A percentile compares a stretch with the other conserved stretches of the same genome.
These are phyloP conservation scores for Catajapyx aquilonaris DNA, from an alignment of 1,140 invertebrate genomes.

Conservation along the genomic window DNA sequence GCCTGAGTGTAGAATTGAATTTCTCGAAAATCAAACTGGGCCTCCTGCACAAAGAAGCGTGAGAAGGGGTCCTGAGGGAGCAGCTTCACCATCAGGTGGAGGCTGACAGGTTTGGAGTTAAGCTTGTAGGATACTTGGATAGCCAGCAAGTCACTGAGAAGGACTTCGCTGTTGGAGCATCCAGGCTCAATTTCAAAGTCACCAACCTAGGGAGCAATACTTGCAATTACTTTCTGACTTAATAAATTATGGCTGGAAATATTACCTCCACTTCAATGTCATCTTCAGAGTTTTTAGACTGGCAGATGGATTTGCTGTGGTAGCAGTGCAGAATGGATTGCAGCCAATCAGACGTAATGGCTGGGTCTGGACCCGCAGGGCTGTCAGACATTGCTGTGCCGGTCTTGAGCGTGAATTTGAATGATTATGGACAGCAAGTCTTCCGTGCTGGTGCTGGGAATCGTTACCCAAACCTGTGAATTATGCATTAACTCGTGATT, in stretches of 20 bases:
- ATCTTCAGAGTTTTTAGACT: no score
- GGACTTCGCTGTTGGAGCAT: conserved; percentile 31
- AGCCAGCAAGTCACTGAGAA: conserved; percentile 36
- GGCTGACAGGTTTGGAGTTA: conserved; percentile 5
- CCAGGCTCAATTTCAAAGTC: conserved; percentile 28
- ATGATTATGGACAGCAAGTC: no score
- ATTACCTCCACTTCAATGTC: no score
- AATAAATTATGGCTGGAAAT: no score
- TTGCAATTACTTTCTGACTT: conserved; percentile 3
- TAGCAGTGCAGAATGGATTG: not conserved
- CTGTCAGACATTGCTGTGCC: not conserved
- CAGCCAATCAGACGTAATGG: not conserved
- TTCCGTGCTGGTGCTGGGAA: no score
- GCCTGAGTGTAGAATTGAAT: conserved; percentile 64
- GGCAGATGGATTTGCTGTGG: not conserved
- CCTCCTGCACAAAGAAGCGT: conserved; percentile 51
- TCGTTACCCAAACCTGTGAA: no score
- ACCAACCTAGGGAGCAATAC: not conserved
- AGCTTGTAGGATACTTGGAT: conserved; percentile 28
- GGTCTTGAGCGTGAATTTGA: no score
- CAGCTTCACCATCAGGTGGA: conserved; percentile 48
- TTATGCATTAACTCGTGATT: no score
- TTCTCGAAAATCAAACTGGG: conserved; percentile 57
- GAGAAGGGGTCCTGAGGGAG: conserved; percentile 50
- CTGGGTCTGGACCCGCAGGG: not conserved